Percentiles rank a stretch among this genome's conserved stretches.
These are phyloP conservation scores for Planococcus citri DNA, from an alignment of 1,140 invertebrate species.

Conservation along the genomic window DNA sequence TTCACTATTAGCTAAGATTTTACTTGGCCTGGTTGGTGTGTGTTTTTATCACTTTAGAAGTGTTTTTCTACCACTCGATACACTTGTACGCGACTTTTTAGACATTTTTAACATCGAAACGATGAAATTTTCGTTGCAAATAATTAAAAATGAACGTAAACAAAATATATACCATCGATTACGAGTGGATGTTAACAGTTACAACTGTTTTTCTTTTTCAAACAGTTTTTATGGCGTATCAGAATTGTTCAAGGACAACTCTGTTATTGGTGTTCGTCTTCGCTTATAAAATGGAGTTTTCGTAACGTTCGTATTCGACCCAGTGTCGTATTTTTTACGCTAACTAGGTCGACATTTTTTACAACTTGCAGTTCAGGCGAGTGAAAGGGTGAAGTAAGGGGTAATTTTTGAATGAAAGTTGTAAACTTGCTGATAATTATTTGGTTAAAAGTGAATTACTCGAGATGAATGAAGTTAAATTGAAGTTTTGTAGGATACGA, in stretches of 20 bases:
- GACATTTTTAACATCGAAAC: background rate
- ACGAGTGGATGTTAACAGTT: slow-evolving; percentile 8
- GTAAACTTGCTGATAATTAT: too few species aligned
- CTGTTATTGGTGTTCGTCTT: slow-evolving; percentile 8
- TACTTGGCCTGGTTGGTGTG: too few species aligned
- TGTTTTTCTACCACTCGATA: background rate
- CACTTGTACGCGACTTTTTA: background rate
- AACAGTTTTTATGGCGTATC: slow-evolving; percentile 18
- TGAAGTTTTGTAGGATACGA: too few species aligned
- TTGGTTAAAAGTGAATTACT: too few species aligned
- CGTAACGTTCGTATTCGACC: background rate
- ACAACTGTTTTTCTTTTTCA: slow-evolving; percentile 20
- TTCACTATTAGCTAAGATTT: too few species aligned
- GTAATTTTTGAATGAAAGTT: too few species aligned
- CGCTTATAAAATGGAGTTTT: slow-evolving; percentile 9
- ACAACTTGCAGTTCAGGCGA: too few species aligned
- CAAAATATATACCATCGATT: slow-evolving; percentile 12
- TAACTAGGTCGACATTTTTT: too few species aligned
- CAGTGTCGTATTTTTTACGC: background rate
- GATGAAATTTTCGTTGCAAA: background rate
- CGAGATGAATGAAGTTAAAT: too few species aligned
- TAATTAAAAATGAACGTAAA: slow-evolving; percentile 9
- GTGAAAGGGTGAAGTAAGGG: too few species aligned
- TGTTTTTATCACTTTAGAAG: background rate
- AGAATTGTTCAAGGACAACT: slow-evolving; percentile 17